These are phyloP conservation scores for Hormaphis cornu DNA, from an alignment of 1,140 invertebrate genomes.

Conservation along the genomic window DNA sequence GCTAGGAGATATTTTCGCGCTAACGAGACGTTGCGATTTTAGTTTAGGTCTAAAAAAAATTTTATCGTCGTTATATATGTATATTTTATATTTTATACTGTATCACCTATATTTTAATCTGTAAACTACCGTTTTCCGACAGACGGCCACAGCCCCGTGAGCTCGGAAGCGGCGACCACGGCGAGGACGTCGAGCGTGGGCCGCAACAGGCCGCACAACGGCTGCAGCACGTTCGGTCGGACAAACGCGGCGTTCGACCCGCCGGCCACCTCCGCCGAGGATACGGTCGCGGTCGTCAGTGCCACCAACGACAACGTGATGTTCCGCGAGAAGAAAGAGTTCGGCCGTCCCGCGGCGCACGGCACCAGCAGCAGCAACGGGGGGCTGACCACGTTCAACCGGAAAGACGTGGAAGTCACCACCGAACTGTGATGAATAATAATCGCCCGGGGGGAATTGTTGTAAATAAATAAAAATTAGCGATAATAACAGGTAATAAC, in stretches of 20 bases:
- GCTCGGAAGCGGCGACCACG: constrained; percentile 69
- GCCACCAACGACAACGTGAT: constrained; percentile 74
- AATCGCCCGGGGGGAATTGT: no score
- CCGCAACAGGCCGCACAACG: constrained; percentile 40
- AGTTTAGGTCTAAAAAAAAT: no score
- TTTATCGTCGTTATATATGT: no score
- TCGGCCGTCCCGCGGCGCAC: neutral
- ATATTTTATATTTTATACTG: no score
- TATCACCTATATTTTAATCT: constrained; percentile 37
- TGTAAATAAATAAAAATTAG: no score
- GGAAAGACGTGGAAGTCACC: constrained; percentile 21
- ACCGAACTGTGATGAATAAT: constrained; percentile 14
- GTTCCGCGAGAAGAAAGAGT: constrained; percentile 56
- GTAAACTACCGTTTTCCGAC: neutral
- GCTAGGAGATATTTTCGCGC: no score
- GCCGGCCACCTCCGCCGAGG: neutral
- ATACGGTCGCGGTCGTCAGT: constrained; percentile 43
- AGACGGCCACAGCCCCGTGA: constrained; percentile 48
- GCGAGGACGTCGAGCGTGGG: constrained; percentile 65
- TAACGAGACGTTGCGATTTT: no score
- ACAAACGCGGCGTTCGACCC: constrained; percentile 19
- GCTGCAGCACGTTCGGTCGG: constrained; percentile 47
- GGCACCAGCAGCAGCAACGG: no score
- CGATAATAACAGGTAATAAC: no score
- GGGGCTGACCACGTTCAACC: constrained; percentile 23